A percentile compares a stretch with the other conserved stretches of the same genome.
phyloP scores from a whole-genome alignment of 2,113 vertebrate genomes.

The Sitta europaea region DNA sequence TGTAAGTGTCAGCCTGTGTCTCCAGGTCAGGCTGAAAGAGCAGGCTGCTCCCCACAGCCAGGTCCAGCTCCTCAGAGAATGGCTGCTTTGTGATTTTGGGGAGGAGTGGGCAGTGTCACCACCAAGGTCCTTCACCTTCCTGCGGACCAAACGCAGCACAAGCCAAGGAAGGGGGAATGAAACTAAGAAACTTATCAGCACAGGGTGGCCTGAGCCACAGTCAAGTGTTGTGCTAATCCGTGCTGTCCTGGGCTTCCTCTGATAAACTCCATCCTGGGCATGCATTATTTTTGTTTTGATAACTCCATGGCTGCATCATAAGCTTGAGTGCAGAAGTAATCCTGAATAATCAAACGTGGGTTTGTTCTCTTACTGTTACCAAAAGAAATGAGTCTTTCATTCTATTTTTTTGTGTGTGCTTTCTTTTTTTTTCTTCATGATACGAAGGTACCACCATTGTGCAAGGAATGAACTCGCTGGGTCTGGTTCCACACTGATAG shows the following conservation, averaged over 20 bases:
- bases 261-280: conserved; percentile 65
- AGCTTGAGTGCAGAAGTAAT: conserved; percentile 37
- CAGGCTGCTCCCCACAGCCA: background rate
- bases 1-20: background rate
- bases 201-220: conserved; percentile 26
- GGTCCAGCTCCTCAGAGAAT: background rate
- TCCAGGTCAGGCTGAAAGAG: background rate
- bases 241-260: conserved; percentile 58
- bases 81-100: background rate
- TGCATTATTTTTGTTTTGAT: conserved; percentile 75
- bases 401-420: background rate
- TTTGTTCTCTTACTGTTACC: conserved; percentile 57
- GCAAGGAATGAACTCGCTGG: background rate
- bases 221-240: conserved; percentile 69
- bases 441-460: background rate
- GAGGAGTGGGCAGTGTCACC: background rate
- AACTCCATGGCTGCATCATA: conserved; percentile 55
- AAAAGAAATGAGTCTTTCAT: conserved; percentile 50
- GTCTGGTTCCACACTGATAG: conserved; percentile 49
- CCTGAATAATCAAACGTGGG: conserved; percentile 29
- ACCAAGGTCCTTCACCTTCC: background rate
- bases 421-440: background rate
- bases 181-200: conserved; percentile 50
- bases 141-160: background rate
- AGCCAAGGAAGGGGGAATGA: background rate